These are phyloP conservation scores for Anneissia japonica DNA, from an alignment of 35 echinoderm and acorn worm species.

Conservation along the genomic window DNA sequence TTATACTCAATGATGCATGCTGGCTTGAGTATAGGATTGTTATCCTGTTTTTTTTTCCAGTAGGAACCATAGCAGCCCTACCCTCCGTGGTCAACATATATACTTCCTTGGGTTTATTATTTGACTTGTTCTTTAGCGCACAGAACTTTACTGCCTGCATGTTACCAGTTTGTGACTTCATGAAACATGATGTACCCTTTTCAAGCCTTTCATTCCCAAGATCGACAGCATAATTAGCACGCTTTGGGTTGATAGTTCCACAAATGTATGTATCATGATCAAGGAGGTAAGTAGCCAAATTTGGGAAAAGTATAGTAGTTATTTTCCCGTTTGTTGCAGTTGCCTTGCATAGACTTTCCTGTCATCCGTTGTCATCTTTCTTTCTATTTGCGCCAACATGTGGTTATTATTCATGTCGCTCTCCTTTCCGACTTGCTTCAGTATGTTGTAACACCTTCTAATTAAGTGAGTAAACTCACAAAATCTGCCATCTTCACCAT, in stretches of 20 bases:
- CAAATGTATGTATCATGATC: neutral
- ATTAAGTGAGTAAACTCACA: neutral
- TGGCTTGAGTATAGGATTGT: neutral
- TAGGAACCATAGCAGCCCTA: neutral
- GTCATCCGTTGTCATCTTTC: neutral
- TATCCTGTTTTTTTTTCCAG: too few species aligned
- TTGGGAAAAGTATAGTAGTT: too few species aligned
- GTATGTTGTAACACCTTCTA: neutral
- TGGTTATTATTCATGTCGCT: neutral
- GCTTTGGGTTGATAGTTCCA: conserved; percentile 7
- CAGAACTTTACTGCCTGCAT: conserved; percentile 1
- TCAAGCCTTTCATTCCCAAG: neutral
- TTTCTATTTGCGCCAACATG: neutral
- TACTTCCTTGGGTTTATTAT: conserved; percentile 14
- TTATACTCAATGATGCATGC: conserved; percentile 15
- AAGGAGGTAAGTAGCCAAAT: neutral
- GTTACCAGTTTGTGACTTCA: conserved; percentile 9
- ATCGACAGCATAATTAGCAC: neutral
- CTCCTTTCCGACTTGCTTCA: conserved; percentile 10
- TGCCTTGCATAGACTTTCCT: neutral
- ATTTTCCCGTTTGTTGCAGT: neutral
- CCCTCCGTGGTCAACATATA: neutral
- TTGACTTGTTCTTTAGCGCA: conserved; percentile 24
- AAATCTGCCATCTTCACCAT: neutral
- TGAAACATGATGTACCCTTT: conserved; percentile 5